Conservation (phyloP, 2,113 vertebrate species). For the Phoenicopterus ruber region DNA sequence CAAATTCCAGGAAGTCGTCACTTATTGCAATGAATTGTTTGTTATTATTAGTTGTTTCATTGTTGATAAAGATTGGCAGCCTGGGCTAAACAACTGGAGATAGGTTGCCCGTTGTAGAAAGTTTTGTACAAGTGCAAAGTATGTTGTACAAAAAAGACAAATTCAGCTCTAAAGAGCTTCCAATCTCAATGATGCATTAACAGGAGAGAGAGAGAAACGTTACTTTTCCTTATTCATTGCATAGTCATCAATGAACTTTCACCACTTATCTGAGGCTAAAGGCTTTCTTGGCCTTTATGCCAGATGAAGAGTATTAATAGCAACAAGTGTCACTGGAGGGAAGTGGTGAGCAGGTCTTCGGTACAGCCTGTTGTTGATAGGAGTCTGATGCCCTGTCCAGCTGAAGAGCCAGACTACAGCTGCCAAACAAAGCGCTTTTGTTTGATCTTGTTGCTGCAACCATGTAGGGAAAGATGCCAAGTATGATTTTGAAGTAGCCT, state of each 20-base stretch:
- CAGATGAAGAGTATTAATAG: constrained; percentile 37
- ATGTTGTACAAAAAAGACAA: neutral
- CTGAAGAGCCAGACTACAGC: neutral
- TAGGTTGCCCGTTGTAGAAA: neutral
- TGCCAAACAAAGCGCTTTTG: constrained; percentile 14
- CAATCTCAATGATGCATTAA: neutral
- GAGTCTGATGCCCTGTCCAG: neutral
- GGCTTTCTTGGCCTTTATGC: neutral
- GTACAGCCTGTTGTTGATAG: constrained; percentile 16
- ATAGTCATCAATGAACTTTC: neutral
- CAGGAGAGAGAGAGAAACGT: neutral
- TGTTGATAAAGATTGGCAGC: neutral
- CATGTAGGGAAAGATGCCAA: constrained; percentile 1
- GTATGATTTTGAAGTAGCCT: neutral
- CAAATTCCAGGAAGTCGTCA: neutral
- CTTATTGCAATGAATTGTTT: neutral
- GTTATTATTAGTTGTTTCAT: neutral
- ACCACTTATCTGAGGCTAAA: neutral
- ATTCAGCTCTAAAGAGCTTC: neutral
- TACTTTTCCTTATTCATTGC: neutral
- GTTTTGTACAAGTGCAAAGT: neutral
- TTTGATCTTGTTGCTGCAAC: neutral
- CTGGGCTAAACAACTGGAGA: neutral
- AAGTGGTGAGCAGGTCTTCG: neutral
- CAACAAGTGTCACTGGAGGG: constrained; percentile 16